Percentiles rank a stretch among this genome's conserved stretches.
Evolutionary conservation across 2,797 vertebrate genomes (phyloP).

Genomic region (Pachyuromys duprasi): DNA sequence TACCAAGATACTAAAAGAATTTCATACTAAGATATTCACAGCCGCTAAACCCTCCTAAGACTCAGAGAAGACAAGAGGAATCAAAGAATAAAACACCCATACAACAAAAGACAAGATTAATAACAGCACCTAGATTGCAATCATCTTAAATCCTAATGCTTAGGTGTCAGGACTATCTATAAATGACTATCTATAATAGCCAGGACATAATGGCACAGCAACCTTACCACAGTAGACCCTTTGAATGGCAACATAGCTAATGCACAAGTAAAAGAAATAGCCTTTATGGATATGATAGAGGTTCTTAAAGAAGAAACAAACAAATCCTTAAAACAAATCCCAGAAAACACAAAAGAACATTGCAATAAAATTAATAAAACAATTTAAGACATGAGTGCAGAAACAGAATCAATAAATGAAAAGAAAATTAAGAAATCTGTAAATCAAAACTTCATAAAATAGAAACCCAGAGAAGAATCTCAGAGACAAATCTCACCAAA

Average conservation of each 20-base stretch:
- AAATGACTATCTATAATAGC: background rate
- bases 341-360: background rate
- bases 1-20: background rate
- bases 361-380: background rate
- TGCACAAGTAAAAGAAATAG: background rate
- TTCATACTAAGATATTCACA: background rate
- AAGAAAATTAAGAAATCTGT: background rate
- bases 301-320: background rate
- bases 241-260: background rate
- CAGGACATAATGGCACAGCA: background rate
- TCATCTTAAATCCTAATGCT: background rate
- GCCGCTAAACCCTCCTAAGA: background rate
- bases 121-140: background rate
- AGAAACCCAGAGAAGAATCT: background rate
- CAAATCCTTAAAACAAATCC: background rate
- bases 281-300: background rate
- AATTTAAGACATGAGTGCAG: background rate
- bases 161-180: background rate
- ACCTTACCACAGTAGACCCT: background rate
- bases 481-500: background rate
- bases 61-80: background rate
- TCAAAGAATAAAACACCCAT: background rate
- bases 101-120: background rate
- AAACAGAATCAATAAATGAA: background rate
- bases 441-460: background rate